Evolutionary conservation across 2,797 vertebrate species (phyloP), one percentile per base, ranked within the genome.

Genomic region (Limnodromus scolopaceus): DNA sequence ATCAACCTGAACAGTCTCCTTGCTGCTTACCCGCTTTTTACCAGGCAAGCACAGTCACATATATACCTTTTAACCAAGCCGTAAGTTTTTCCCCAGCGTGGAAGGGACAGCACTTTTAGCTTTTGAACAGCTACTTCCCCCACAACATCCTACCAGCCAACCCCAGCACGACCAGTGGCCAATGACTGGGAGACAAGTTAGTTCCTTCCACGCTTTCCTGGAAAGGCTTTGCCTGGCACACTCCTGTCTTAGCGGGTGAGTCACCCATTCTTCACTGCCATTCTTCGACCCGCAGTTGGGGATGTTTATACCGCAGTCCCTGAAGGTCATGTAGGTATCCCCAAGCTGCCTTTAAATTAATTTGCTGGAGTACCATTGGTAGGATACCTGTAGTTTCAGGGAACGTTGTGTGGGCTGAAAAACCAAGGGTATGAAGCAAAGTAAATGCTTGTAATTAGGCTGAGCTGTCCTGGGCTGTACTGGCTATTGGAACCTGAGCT

Each of bases 161-260:
- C 60, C 36, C 60, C 53, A 94, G 53, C 48, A 36, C 87, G 91
- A 36, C 55, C 38, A 87, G 39, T 84, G 82, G 70, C 54, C 2
- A 2, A 2, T 70, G 74, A 74, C 84, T 83, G 64, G 38, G 41
- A 96, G 71, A 93, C 64, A 65, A 30, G 45, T 11, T 87, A 75
- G 34, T 60, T 94, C 34, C 88, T 93, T 96, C 78, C 14, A 25
- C 3, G 1, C 38, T 95, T 97, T 96, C 95, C 86, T 97, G 90
- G 93, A 97, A 96, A 94, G 95, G 23, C 61, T 89, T 89, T 89
- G 87, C 57, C 84, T 96, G 96, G 91, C 88, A 78, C 82, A 72
- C 57, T 96, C 17, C 41, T 89, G 64, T 54, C 75, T 96, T n/a
- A 48, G 34, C 0, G 0, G 16, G 58, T 96, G 96, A 97, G 41